phyloP scores from a whole-genome alignment of 2,113 vertebrate species.

The human region DNA sequence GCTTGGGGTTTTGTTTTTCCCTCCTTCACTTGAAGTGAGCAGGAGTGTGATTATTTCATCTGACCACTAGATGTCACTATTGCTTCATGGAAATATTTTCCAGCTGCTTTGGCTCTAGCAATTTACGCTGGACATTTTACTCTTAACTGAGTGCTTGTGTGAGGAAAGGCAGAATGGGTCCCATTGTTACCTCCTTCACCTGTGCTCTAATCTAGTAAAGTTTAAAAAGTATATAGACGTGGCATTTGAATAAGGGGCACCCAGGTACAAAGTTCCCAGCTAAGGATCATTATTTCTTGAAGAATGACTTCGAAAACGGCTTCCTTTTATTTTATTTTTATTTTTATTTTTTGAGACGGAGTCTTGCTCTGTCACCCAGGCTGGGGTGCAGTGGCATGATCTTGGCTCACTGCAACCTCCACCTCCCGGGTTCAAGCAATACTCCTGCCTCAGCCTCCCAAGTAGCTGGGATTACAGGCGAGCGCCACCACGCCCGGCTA shows the following conservation, averaged over 20 bases:
- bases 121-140: rapidly evolving
- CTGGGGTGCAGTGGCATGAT: too few species aligned
- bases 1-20: neutral
- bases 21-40: rapidly evolving
- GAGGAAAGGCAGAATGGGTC: neutral
- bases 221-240: neutral
- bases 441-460: too few species aligned
- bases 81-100: constrained; percentile 28
- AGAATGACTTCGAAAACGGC: neutral
- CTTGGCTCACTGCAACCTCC: too few species aligned
- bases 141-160: neutral
- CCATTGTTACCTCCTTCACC: neutral
- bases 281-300: neutral
- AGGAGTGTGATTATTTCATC: rapidly evolving
- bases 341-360: too few species aligned
- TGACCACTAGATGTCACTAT: constrained; percentile 82
- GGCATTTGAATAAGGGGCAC: neutral
- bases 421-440: too few species aligned
- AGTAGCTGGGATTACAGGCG: too few species aligned
- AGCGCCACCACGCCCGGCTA: too few species aligned
- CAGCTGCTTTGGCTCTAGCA: rapidly evolving
- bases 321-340: too few species aligned
- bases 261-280: neutral
- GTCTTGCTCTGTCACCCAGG: too few species aligned
- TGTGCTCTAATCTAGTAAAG: neutral